phyloP scores from a whole-genome alignment of 2,888 invertebrate genomes.

The Trichopoda pennipes region DNA sequence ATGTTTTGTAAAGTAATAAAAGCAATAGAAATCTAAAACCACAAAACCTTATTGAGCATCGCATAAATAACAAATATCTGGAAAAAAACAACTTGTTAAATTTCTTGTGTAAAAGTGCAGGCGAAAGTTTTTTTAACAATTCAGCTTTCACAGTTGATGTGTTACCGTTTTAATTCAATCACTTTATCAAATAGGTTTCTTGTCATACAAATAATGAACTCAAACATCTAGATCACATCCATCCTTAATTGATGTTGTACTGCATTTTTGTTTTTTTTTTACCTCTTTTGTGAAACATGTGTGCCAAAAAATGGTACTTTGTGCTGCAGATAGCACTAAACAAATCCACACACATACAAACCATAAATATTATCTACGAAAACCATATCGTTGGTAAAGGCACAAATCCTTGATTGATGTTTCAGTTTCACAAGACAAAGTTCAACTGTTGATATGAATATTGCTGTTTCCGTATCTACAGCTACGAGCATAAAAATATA shows the following conservation, averaged over 20 bases:
- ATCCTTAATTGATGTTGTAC: conserved; percentile 45
- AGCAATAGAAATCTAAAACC: too few species aligned
- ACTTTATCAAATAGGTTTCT: conserved; percentile 37
- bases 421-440: background rate
- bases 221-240: conserved; percentile 8
- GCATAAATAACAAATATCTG: background rate
- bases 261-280: conserved; percentile 25
- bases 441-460: too few species aligned
- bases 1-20: too few species aligned
- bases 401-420: background rate
- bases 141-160: background rate
- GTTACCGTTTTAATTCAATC: conserved; percentile 22
- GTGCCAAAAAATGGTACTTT: conserved; percentile 31
- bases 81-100: background rate
- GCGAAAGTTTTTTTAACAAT: too few species aligned
- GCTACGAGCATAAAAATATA: too few species aligned
- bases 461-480: too few species aligned
- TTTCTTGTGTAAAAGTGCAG: too few species aligned
- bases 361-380: background rate
- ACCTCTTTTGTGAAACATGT: conserved; percentile 14
- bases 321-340: conserved; percentile 21
- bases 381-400: background rate
- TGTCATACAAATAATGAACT: conserved; percentile 34
- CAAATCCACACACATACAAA: background rate
- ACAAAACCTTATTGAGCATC: too few species aligned